These are phyloP conservation scores for Blera fallax DNA, from an alignment of 2,888 invertebrate species.

Conservation along the genomic window DNA sequence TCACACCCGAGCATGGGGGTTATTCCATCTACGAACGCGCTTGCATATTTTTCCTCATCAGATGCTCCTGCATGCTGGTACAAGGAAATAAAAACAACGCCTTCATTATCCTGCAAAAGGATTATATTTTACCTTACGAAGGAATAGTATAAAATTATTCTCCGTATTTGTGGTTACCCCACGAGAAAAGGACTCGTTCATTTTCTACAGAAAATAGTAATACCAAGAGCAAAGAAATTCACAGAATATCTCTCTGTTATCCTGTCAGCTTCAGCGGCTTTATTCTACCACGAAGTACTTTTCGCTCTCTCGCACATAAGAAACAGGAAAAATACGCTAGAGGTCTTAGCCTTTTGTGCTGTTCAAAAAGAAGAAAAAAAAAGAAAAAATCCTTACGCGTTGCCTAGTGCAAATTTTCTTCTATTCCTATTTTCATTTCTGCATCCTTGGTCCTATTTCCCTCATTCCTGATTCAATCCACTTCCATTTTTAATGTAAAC, in stretches of 20 bases:
- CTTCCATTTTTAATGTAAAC: conserved; percentile 10
- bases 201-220: not conserved
- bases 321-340: not conserved
- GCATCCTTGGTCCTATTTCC: not conserved
- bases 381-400: not conserved
- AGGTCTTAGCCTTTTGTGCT: not conserved
- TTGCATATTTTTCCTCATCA: too few relatives aligned
- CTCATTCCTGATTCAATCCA: conserved; percentile 2
- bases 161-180: not conserved
- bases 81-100: too few relatives aligned
- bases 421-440: not conserved
- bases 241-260: not conserved
- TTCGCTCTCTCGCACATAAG: not conserved
- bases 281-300: not conserved
- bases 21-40: too few relatives aligned
- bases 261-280: not conserved
- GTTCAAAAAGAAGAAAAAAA: too few relatives aligned
- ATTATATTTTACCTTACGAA: not conserved
- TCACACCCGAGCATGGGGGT: too few relatives aligned
- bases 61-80: too few relatives aligned
- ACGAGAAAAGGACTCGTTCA: not conserved
- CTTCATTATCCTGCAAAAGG: too few relatives aligned
- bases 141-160: not conserved
- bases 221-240: not conserved
- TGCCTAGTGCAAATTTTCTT: conserved; percentile 1